phyloP scores from a whole-genome alignment of 2,888 invertebrate species.

The Polymixis lichenea region DNA sequence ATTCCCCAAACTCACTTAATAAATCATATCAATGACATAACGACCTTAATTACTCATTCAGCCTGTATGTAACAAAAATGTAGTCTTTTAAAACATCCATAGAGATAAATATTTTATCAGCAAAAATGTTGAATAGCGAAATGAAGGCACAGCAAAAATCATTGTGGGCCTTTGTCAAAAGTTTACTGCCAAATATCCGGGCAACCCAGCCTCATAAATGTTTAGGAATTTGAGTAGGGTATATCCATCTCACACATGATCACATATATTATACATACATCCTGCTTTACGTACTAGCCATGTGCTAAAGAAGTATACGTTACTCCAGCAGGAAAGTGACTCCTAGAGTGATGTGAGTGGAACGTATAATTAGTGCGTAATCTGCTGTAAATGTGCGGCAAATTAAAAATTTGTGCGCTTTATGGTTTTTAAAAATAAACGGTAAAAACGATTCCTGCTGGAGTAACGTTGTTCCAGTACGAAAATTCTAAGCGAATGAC shows the following conservation, averaged over 20 bases:
- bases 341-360: too few species aligned
- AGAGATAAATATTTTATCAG: conserved; percentile 25
- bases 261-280: conserved; percentile 21
- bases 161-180: conserved; percentile 53
- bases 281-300: not conserved
- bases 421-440: too few species aligned
- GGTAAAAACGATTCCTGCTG: too few species aligned
- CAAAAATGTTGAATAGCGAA: conserved; percentile 31
- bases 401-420: too few species aligned
- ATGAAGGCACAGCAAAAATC: conserved; percentile 47
- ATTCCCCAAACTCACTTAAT: conserved; percentile 36
- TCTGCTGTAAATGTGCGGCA: too few species aligned
- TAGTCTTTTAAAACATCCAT: conserved; percentile 34
- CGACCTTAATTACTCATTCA: conserved; percentile 41
- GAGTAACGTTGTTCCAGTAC: too few species aligned
- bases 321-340: too few species aligned
- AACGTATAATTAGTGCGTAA: too few species aligned
- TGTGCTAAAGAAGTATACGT: too few species aligned
- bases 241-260: conserved; percentile 44
- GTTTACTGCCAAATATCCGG: conserved; percentile 53
- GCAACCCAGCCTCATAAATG: conserved; percentile 37
- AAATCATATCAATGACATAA: conserved; percentile 50
- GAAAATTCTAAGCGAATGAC: too few species aligned
- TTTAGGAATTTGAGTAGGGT: conserved; percentile 59
- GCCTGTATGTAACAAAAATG: conserved; percentile 8